phyloP scores from a whole-genome alignment of 2,888 invertebrate genomes.

The Hydroisotoma schaefferi region DNA sequence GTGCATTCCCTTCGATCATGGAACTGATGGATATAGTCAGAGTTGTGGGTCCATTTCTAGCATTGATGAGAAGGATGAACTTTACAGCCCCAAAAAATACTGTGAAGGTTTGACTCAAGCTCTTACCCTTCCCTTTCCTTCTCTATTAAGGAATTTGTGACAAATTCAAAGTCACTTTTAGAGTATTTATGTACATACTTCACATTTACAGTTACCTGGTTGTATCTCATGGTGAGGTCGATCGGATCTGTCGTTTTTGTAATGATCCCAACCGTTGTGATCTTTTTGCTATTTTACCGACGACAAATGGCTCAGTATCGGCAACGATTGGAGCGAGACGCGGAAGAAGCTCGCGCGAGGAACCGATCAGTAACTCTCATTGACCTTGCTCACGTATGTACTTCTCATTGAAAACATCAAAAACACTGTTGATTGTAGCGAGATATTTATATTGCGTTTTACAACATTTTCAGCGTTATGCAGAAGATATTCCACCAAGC shows the following conservation, averaged over 20 bases:
- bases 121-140: background rate
- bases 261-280: conserved; percentile 28
- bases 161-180: no score
- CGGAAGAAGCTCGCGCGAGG: background rate
- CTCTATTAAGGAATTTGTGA: background rate
- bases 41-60: conserved; percentile 13
- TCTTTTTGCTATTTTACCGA: conserved; percentile 33
- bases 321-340: conserved; percentile 10
- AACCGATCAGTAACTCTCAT: background rate
- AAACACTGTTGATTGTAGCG: background rate
- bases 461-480: background rate
- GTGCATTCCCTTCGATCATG: no score
- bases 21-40: no score
- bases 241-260: conserved; percentile 30
- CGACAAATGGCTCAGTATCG: conserved; percentile 21
- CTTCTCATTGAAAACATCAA: background rate
- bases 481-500: conserved; percentile 26
- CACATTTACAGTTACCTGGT: conserved; percentile 15
- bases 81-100: conserved; percentile 9
- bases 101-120: conserved; percentile 10
- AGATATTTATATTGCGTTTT: background rate
- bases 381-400: background rate
- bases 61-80: conserved; percentile 17
- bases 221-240: conserved; percentile 24
- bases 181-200: background rate